phyloP scores from a whole-genome alignment of 2,888 invertebrate genomes.

The Kuschelorhynchus macadamiae region DNA sequence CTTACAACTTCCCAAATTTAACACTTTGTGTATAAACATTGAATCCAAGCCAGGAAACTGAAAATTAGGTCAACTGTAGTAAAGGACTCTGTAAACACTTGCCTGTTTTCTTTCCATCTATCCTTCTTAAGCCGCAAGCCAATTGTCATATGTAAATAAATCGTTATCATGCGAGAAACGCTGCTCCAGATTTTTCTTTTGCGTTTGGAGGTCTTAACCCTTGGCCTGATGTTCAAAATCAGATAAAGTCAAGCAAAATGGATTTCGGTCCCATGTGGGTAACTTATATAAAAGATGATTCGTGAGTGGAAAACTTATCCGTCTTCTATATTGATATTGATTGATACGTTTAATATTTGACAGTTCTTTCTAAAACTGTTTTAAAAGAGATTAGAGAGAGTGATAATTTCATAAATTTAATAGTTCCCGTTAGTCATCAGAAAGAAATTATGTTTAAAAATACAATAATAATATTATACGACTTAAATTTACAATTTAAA shows the following conservation, averaged over 20 bases:
- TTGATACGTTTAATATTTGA: too few species aligned
- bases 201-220: conserved; percentile 9
- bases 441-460: too few species aligned
- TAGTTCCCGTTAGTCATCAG: too few species aligned
- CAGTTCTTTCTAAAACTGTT: too few species aligned
- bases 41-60: not conserved
- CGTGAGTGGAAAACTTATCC: conserved; percentile 11
- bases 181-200: conserved; percentile 16
- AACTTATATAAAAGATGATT: conserved; percentile 4
- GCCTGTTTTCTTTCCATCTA: conserved; percentile 29
- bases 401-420: too few species aligned
- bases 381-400: too few species aligned
- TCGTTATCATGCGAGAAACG: conserved; percentile 37
- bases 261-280: conserved; percentile 8
- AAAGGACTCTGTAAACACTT: conserved; percentile 23
- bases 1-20: not conserved
- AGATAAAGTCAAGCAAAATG: conserved; percentile 18
- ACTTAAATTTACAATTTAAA: too few species aligned
- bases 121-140: conserved; percentile 28
- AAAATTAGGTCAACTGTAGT: conserved; percentile 14
- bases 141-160: conserved; percentile 41
- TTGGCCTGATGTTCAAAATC: conserved; percentile 6
- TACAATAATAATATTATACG: too few species aligned
- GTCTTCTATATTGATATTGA: too few species aligned
- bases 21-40: not conserved